Base-by-base conservation (phyloP, 2,797 vertebrate species). In the Columba guinea region DNA sequence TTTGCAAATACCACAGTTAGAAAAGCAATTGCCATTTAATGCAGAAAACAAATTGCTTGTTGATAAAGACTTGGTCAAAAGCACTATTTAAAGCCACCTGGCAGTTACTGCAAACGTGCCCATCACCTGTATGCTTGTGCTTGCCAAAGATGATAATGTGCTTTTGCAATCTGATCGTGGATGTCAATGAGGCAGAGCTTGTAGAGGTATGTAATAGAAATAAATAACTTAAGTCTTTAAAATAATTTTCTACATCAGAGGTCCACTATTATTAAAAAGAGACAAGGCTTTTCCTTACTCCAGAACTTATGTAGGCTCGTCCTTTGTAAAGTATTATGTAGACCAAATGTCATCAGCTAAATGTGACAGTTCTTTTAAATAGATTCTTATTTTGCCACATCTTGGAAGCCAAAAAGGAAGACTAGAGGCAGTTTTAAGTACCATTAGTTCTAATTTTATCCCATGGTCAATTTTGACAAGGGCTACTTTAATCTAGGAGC, bases 21-120 rank as follows among this genome's bases (percentile, higher is more conserved):
- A 84, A 92, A 56, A 82, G 9, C 30, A 79, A 89, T 23, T 55
- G 20, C 18, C 10, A 24, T n/a, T 89, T 84, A 76, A 73, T 70
- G 41, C 22, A 60, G 52, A 32, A 82, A 90, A 76, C 5, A 41
- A 69, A 63, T 46, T 41, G 23, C 30, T 4, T 34, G 9, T 85
- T 93, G 15, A 48, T 82, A 44, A 51, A 91, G 32, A 53, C 78
- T 67, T 55, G 39, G 68, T 35, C 15, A 58, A 62, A 74, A 51
- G 6, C 4, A 9, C 11, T 62, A 4, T 67, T 59, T 79, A 75
- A 84, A 84, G 63, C 22, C 63, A 19, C 30, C 58, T 84, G 30
- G 22, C 30, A 76, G 32, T 71, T 27, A 34, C 21, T 48, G 35
- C 35, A 84, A 35, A 46, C 46, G 30, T 69, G 44, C 51, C 22